Conservation (phyloP, 2,113 vertebrate genomes). For the Phocoena phocoena region DNA sequence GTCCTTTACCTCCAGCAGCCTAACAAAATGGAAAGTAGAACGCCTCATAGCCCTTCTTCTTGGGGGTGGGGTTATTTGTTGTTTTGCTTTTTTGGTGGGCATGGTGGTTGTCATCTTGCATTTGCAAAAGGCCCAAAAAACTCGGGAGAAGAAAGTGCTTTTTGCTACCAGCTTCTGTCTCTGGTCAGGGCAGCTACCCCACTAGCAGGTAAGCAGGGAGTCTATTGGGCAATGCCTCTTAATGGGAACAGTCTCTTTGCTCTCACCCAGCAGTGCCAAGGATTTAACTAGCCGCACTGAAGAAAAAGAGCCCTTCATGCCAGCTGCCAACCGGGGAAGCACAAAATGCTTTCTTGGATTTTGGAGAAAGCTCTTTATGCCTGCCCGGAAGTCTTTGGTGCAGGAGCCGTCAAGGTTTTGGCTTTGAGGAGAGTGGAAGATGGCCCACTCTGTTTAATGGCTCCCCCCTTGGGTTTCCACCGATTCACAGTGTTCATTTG, state of each 20-base stretch:
- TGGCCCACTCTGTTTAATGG: rapidly evolving
- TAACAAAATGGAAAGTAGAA: background rate
- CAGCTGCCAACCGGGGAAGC: background rate
- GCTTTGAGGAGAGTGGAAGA: conserved; percentile 42
- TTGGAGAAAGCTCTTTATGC: conserved; percentile 25
- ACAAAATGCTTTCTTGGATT: background rate
- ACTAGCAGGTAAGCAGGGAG: background rate
- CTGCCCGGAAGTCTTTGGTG: conserved; percentile 65
- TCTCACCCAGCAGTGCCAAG: conserved; percentile 37
- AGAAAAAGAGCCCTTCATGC: background rate
- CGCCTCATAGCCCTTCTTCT: background rate
- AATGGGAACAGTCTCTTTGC: background rate
- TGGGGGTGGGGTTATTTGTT: conserved; percentile 34
- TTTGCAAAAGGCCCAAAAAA: conserved; percentile 6
- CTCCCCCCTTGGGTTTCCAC: background rate
- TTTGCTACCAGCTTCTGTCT: background rate
- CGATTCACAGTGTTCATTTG: rapidly evolving
- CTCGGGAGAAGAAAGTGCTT: background rate
- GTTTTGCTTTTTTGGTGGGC: background rate
- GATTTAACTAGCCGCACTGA: conserved; percentile 58
- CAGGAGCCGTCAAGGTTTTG: conserved; percentile 36
- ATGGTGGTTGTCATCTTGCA: background rate
- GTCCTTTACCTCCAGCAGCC: conserved; percentile 66
- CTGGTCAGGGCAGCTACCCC: background rate
- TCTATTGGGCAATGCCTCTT: background rate